Evolutionary conservation across 2,888 invertebrate genomes (phyloP).

Genomic region (Meliscaeva auricollis): DNA sequence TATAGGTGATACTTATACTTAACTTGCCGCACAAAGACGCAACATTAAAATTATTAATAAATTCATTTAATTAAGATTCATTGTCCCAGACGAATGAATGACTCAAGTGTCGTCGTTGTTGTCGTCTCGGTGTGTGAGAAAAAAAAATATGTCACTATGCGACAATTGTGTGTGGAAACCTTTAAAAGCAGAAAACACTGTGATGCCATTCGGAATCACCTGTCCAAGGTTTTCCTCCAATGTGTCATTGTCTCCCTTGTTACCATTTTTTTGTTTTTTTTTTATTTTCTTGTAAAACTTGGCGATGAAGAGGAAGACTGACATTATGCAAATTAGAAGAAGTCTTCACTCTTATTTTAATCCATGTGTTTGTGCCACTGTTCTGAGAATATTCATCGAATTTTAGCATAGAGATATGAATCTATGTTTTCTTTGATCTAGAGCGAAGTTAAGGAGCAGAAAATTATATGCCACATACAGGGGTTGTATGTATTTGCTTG

Average conservation of each 20-base stretch:
- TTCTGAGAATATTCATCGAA: constrained; percentile 54
- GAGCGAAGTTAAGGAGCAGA: constrained; percentile 14
- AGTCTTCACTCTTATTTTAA: constrained; percentile 61
- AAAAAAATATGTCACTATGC: constrained; percentile 62
- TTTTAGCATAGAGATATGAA: constrained; percentile 73
- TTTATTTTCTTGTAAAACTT: constrained; percentile 12
- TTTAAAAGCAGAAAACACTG: too few relatives aligned
- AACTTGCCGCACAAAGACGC: constrained; percentile 52
- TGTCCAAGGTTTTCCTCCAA: too few relatives aligned
- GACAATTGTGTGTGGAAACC: constrained; percentile 43
- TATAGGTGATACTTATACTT: background rate
- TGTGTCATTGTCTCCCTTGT: constrained; percentile 21
- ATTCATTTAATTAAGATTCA: constrained; percentile 76
- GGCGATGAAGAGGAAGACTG: constrained; percentile 47
- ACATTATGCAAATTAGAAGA: constrained; percentile 68
- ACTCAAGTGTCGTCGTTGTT: constrained; percentile 70
- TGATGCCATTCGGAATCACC: constrained; percentile 52
- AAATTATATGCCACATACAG: background rate
- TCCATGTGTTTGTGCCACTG: constrained; percentile 36
- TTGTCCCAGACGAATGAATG: constrained; percentile 63
- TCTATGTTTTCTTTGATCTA: constrained; percentile 52
- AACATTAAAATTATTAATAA: constrained; percentile 70
- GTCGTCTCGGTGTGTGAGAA: constrained; percentile 56
- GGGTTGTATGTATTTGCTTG: too few relatives aligned
- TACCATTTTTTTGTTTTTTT: constrained; percentile 18